A percentile compares a stretch with the other conserved stretches of the same genome.
Conservation (phyloP, 2,888 invertebrate genomes). For the Catocala sponsa region DNA sequence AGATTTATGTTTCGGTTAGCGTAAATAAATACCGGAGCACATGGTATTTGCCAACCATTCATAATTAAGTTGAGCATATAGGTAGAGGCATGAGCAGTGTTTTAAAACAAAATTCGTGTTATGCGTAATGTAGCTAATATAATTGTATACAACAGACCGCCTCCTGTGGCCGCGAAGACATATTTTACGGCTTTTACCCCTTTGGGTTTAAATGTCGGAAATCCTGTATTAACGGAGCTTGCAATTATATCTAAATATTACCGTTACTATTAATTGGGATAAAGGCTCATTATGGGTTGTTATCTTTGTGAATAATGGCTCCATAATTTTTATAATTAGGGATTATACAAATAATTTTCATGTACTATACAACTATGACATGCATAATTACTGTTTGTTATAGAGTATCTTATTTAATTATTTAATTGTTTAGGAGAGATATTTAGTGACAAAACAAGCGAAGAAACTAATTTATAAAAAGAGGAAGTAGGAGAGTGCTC, state of each 20-base stretch:
- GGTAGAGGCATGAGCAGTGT: neutral
- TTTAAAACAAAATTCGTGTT: constrained; percentile 29
- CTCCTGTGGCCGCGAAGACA: constrained; percentile 22
- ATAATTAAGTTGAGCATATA: constrained; percentile 3
- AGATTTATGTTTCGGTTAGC: constrained; percentile 41
- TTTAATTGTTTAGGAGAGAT: no score
- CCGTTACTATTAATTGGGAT: constrained; percentile 23
- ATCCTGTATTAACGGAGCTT: constrained; percentile 30
- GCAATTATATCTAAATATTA: constrained; percentile 39
- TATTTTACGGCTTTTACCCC: constrained; percentile 35
- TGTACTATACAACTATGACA: no score
- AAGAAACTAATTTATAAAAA: no score
- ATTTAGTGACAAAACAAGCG: no score
- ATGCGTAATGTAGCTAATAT: constrained; percentile 21
- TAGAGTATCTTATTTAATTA: no score
- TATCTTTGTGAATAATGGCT: constrained; percentile 9
- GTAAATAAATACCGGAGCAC: constrained; percentile 8
- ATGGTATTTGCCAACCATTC: neutral
- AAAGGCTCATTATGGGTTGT: constrained; percentile 23
- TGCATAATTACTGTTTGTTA: no score
- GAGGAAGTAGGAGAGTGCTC: no score
- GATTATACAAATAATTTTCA: no score
- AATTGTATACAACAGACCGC: constrained; percentile 20
- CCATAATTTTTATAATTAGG: neutral
- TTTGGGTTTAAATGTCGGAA: constrained; percentile 28